Base-by-base conservation (phyloP, 1,140 invertebrate species). In the Cepaea nemoralis region DNA sequence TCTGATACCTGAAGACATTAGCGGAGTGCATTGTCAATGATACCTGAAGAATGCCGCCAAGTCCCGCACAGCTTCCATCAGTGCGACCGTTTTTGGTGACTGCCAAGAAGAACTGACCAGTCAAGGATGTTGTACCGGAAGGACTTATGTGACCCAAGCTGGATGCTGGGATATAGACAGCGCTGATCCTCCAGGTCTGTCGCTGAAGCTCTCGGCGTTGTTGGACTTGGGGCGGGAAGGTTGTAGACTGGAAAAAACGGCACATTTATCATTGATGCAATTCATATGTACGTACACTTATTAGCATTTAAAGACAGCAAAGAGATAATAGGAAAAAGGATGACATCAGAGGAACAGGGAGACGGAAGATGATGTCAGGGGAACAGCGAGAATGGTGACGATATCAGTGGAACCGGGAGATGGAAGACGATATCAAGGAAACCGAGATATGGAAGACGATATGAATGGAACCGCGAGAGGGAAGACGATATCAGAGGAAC, bases 41-140 rank as follows among this genome's bases (percentile, higher is more conserved):
- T n/a, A 76, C 74, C 48, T 76, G 74, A 19, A 76, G 48, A 42
- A 76, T 55, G 8, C 74, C 74, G 22, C 74, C 74, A 6, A 76
- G 74, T 10, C 74, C 74, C 6, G 74, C 74, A 76, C 74, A 76
- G 42, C 40, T 35, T 10, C 74, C 74, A 35, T 55, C 74, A 55
- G 48, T 76, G 31, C 74, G 74, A 31, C 74, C 74, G 45, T 76
- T 31, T 6, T 33, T 5, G 42, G 74, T 76, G 19, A 76, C 48
- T 14, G n/a, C 74, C 14, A 76, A 24, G 74, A 55, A 76, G 40
- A 76, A 76, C 22, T 76, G n/a, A 12, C 74, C 74, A 5, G 33
- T 19, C 6, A 76, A 33, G n/a, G 74, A 76, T 10, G 33, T 55
- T 27, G 74, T 76, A 48, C 74, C 74, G 1, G 50, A 10, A 37